Percentiles rank a stretch among this genome's conserved stretches.
Conservation (phyloP, 2,113 vertebrate species). For the Gopherus evgoodei region DNA sequence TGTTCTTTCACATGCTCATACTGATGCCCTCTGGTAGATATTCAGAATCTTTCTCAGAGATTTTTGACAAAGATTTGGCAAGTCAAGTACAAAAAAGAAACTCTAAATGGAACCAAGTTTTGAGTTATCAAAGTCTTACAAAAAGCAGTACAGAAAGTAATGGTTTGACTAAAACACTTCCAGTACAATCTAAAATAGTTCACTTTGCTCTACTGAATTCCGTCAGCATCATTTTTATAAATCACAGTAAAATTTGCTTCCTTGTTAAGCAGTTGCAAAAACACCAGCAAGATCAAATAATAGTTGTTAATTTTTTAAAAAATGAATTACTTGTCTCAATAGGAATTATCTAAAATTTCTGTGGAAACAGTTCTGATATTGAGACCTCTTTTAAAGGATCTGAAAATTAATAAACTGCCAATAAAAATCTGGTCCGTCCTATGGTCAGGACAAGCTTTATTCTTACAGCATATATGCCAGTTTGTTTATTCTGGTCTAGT, state of each 20-base stretch:
- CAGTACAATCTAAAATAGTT: not conserved
- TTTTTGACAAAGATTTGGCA: slow-evolving; percentile 3
- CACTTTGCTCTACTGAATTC: not conserved
- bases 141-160: slow-evolving; percentile 13
- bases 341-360: not conserved
- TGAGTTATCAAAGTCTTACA: slow-evolving; percentile 30
- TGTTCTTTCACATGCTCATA: slow-evolving; percentile 48
- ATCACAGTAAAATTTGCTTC: not conserved
- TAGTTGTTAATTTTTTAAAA: not conserved
- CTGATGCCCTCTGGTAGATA: slow-evolving; percentile 40
- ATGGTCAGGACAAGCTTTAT: too few species aligned
- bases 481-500: not conserved
- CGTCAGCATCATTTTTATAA: not conserved
- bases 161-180: not conserved
- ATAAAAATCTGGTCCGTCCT: not conserved
- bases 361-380: not conserved
- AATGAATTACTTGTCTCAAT: not conserved
- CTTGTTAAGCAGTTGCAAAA: not conserved
- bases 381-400: not conserved
- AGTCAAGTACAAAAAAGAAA: slow-evolving; percentile 54
- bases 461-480: not conserved
- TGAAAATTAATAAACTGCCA: not conserved
- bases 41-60: slow-evolving; percentile 9
- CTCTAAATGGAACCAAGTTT: slow-evolving; percentile 33
- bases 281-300: not conserved